phyloP scores from a whole-genome alignment of 2,113 vertebrate species.

The Stegastes partitus region DNA sequence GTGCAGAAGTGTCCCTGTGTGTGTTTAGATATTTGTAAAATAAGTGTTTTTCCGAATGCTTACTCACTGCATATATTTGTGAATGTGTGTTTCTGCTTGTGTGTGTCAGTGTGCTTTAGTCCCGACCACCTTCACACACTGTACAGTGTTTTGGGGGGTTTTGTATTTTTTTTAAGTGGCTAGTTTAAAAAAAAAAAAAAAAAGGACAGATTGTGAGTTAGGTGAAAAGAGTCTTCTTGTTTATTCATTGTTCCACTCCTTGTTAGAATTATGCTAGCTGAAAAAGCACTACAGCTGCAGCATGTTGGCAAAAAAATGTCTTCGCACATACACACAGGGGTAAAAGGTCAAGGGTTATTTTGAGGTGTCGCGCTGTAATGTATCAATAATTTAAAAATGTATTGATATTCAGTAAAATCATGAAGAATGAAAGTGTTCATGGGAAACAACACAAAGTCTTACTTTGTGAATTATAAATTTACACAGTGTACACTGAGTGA shows the following conservation, averaged over 20 bases:
- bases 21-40: slow-evolving; percentile 26
- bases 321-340: neutral
- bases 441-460: too few relatives aligned
- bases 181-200: neutral
- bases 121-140: slow-evolving; percentile 5
- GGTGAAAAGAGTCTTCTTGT: neutral
- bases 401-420: too few relatives aligned
- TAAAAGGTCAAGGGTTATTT: slow-evolving; percentile 68
- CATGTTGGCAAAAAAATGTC: neutral
- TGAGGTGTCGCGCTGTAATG: neutral
- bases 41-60: slow-evolving; percentile 3
- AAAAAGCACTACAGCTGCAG: neutral
- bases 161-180: slow-evolving; percentile 34
- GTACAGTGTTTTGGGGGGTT: slow-evolving; percentile 26
- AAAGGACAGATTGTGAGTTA: neutral
- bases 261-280: neutral
- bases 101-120: slow-evolving; percentile 36
- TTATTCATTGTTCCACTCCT: neutral
- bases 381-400: too few relatives aligned
- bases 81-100: slow-evolving; percentile 25
- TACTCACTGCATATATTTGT: slow-evolving; percentile 16
- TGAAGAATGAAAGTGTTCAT: too few relatives aligned
- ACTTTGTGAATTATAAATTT: too few relatives aligned
- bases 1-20: slow-evolving; percentile 40
- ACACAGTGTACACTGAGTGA: too few relatives aligned